These are phyloP conservation scores for Psilopsiagon aymara DNA, from an alignment of 2,113 vertebrate genomes.

Conservation along the genomic window DNA sequence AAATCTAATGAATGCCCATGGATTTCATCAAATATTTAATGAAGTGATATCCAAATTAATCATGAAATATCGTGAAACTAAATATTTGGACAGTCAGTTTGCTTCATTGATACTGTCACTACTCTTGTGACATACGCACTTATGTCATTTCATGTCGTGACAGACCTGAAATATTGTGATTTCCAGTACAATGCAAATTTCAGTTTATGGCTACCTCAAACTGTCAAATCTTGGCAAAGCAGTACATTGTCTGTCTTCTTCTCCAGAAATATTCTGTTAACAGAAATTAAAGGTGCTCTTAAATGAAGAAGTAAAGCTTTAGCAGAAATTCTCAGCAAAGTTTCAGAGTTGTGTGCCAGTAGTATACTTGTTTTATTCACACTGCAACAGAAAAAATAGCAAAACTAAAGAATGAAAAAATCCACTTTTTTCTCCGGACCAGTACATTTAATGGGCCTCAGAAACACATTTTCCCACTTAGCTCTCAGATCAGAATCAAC, in stretches of 20 bases:
- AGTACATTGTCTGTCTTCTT: neutral
- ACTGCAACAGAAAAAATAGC: neutral
- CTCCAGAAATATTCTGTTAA: neutral
- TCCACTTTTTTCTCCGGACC: neutral
- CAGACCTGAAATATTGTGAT: neutral
- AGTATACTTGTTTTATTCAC: neutral
- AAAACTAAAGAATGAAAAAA: neutral
- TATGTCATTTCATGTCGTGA: neutral
- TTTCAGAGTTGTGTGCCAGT: neutral
- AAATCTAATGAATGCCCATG: neutral
- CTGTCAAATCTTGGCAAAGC: neutral
- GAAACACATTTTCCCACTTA: neutral
- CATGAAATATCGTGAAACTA: neutral
- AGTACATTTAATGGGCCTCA: neutral
- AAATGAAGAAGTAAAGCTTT: neutral
- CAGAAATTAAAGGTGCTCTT: neutral
- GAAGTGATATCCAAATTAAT: neutral
- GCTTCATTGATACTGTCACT: neutral
- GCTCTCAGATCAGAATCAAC: neutral
- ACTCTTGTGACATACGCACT: neutral
- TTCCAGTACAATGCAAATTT: neutral
- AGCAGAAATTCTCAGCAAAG: neutral
- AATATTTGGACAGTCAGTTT: slow-evolving; percentile 39
- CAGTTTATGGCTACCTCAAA: neutral
- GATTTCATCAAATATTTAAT: slow-evolving; percentile 2